Evolutionary conservation across 2,113 vertebrate genomes (phyloP).

Genomic region (Microcebus murinus): DNA sequence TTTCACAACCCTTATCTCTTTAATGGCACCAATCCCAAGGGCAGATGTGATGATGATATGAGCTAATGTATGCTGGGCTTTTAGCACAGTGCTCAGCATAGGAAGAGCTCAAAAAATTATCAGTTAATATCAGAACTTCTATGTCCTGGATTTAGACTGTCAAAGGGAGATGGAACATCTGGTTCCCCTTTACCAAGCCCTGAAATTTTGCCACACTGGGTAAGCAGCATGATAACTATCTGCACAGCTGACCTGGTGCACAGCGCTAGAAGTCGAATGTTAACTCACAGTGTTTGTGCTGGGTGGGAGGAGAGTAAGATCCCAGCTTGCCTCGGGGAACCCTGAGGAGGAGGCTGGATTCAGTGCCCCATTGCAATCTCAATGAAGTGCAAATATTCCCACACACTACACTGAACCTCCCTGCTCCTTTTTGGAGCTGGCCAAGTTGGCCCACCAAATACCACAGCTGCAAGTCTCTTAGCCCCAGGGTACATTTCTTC

Average conservation of each 20-base stretch:
- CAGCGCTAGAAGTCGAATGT: not conserved
- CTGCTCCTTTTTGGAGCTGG: not conserved
- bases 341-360: not conserved
- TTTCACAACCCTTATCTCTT: not conserved
- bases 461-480: not conserved
- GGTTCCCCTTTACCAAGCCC: too few species aligned
- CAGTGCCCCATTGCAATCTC: not conserved
- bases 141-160: not conserved
- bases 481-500: not conserved
- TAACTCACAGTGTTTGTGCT: not conserved
- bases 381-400: constrained; percentile 26
- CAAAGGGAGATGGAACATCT: not conserved
- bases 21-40: not conserved
- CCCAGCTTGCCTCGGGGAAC: not conserved
- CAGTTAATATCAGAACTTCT: not conserved
- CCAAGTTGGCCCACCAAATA: not conserved
- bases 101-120: not conserved
- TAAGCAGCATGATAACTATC: not conserved
- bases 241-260: not conserved
- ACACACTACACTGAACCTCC: not conserved
- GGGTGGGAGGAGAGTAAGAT: not conserved
- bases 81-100: not conserved
- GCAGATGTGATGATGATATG: not conserved
- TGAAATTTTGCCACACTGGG: not conserved
- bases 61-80: not conserved